Evolutionary conservation across 2,113 vertebrate genomes (phyloP).

Genomic region (Podocnemis expansa): DNA sequence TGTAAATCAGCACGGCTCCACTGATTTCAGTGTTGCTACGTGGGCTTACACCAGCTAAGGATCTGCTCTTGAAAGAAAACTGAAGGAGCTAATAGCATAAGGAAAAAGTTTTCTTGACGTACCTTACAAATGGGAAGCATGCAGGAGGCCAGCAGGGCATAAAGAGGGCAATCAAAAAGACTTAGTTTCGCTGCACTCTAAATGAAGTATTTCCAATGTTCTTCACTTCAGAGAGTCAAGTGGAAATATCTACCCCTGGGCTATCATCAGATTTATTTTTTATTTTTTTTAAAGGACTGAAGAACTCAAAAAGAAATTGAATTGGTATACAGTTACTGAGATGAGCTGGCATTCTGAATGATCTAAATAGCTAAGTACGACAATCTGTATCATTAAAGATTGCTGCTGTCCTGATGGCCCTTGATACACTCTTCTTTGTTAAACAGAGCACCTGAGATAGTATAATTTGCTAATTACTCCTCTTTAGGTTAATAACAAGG

Average conservation of each 20-base stretch:
- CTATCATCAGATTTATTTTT: slow-evolving; percentile 26
- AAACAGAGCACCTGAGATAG: neutral
- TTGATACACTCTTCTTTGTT: neutral
- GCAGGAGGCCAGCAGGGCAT: slow-evolving; percentile 40
- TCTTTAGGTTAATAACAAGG: neutral
- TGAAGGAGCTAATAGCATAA: neutral
- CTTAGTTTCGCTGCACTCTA: slow-evolving; percentile 37
- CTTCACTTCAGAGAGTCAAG: slow-evolving; percentile 35
- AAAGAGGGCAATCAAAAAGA: slow-evolving; percentile 52
- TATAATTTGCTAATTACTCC: neutral
- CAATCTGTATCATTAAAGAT: neutral
- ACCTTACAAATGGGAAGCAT: neutral
- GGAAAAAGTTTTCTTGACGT: slow-evolving; percentile 21
- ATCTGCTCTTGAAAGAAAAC: neutral
- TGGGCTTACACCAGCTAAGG: neutral
- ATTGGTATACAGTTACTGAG: slow-evolving; percentile 26
- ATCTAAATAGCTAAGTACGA: neutral
- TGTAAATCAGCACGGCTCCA: neutral
- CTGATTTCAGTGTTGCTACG: neutral
- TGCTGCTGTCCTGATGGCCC: neutral
- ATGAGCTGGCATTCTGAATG: slow-evolving; percentile 2
- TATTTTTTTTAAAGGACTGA: slow-evolving; percentile 44
- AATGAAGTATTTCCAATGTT: slow-evolving; percentile 55
- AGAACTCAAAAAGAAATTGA: slow-evolving; percentile 11
- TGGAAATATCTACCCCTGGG: slow-evolving; percentile 34